These are phyloP conservation scores for Callimorpha dominula DNA, from an alignment of 2,888 invertebrate species.

Conservation along the genomic window DNA sequence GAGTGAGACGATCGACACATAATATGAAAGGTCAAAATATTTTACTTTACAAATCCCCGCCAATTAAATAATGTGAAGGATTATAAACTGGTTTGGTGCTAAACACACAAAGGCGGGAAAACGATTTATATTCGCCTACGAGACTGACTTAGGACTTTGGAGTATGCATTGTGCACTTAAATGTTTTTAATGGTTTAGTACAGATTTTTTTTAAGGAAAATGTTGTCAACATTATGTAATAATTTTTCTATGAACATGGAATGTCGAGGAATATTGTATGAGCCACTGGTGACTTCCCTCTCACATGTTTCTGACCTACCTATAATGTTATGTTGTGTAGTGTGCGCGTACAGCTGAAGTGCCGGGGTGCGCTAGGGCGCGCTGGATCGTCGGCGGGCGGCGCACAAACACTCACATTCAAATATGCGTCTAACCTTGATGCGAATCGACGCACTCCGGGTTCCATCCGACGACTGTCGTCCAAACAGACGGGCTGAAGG, in stretches of 20 bases:
- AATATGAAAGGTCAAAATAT: neutral
- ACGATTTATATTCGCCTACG: constrained; percentile 21
- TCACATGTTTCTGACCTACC: constrained; percentile 77
- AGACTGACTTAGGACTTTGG: neutral
- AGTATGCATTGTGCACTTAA: neutral
- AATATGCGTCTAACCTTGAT: constrained; percentile 86
- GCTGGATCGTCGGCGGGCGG: constrained; percentile 69
- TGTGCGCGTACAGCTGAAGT: constrained; percentile 76
- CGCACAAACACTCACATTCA: constrained; percentile 85
- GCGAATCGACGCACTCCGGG: constrained; percentile 86
- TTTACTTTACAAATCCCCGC: constrained; percentile 17
- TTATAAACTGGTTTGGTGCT: constrained; percentile 39
- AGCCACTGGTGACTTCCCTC: constrained; percentile 72
- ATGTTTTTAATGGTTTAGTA: neutral
- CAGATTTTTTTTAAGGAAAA: constrained; percentile 16
- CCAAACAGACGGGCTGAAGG: constrained; percentile 81
- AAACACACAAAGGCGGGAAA: constrained; percentile 52
- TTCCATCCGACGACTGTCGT: constrained; percentile 85
- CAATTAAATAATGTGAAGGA: constrained; percentile 32
- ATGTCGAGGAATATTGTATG: constrained; percentile 65
- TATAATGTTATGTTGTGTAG: constrained; percentile 68
- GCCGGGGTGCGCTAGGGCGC: constrained; percentile 72
- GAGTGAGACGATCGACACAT: neutral
- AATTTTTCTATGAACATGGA: constrained; percentile 41
- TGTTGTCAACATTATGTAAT: constrained; percentile 23